Evolutionary conservation across 2,797 vertebrate species (phyloP).

Genomic region (Ataeniobius toweri): DNA sequence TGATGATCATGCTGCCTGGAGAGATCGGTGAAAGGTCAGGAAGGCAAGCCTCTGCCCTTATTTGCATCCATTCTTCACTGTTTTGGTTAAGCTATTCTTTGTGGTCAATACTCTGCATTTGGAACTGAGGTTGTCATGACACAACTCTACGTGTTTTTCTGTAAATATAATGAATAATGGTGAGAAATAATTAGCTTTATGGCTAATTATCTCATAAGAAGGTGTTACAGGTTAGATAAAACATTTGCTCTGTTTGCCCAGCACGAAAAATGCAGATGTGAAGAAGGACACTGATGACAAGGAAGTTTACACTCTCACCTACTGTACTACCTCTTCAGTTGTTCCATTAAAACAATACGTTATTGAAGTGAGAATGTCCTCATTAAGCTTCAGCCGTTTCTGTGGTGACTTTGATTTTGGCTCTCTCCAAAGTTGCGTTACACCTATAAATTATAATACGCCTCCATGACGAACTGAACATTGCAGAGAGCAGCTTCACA

Average conservation of each 20-base stretch:
- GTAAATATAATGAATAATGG: neutral
- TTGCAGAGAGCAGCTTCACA: conserved; percentile 38
- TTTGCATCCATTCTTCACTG: neutral
- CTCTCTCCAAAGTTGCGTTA: conserved; percentile 17
- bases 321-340: conserved; percentile 3
- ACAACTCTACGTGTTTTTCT: neutral
- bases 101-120: neutral
- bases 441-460: conserved; percentile 6
- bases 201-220: conserved; percentile 8
- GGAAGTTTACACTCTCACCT: conserved; percentile 1
- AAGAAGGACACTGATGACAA: neutral
- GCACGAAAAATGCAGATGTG: conserved; percentile 26
- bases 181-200: neutral
- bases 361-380: conserved; percentile 28
- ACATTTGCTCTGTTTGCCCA: neutral
- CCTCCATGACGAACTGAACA: conserved; percentile 27
- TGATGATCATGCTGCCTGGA: neutral
- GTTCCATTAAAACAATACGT: conserved; percentile 19
- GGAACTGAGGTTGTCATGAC: neutral
- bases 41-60: neutral
- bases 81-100: conserved; percentile 1
- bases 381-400: conserved; percentile 32
- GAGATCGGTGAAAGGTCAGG: neutral
- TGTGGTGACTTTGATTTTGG: conserved; percentile 19
- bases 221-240: neutral